Conservation (phyloP, 2,113 vertebrate genomes). For the Gobio gobio region DNA sequence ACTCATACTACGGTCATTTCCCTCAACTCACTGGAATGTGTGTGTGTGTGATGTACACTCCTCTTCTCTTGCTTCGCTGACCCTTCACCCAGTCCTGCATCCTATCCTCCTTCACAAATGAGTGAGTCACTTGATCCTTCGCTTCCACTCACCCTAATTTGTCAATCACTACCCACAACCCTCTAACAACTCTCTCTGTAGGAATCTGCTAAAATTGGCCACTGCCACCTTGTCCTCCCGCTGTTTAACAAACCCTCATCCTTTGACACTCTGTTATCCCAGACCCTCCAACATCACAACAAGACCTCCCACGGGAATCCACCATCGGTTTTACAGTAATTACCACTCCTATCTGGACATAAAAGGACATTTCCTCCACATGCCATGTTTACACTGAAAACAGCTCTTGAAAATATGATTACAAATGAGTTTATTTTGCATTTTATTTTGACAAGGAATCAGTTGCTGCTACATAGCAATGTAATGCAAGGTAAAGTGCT, state of each 20-base stretch:
- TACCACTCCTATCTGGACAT: background rate
- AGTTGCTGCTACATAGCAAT: background rate
- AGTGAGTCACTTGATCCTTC: constrained; percentile 24
- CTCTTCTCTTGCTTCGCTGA: constrained; percentile 10
- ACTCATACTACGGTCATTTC: constrained; percentile 52
- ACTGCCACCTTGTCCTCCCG: constrained; percentile 17
- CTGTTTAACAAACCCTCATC: background rate
- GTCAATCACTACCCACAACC: constrained; percentile 38
- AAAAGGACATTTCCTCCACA: background rate
- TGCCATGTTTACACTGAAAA: background rate
- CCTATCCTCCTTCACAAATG: constrained; percentile 34
- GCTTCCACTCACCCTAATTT: constrained; percentile 25
- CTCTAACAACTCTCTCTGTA: constrained; percentile 21
- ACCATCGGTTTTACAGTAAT: background rate
- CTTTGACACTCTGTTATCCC: background rate
- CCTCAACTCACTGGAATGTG: constrained; percentile 43
- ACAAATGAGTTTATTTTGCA: background rate
- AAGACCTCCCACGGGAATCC: background rate
- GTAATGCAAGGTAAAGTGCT: too few species aligned
- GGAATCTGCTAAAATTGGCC: constrained; percentile 29
- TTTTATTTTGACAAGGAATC: background rate
- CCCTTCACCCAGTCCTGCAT: constrained; percentile 51
- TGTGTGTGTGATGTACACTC: background rate
- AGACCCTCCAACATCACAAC: constrained; percentile 15
- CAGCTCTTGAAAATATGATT: background rate